These are phyloP conservation scores for Sebastes vulpes DNA, from an alignment of 2,797 vertebrate species.

Conservation along the genomic window DNA sequence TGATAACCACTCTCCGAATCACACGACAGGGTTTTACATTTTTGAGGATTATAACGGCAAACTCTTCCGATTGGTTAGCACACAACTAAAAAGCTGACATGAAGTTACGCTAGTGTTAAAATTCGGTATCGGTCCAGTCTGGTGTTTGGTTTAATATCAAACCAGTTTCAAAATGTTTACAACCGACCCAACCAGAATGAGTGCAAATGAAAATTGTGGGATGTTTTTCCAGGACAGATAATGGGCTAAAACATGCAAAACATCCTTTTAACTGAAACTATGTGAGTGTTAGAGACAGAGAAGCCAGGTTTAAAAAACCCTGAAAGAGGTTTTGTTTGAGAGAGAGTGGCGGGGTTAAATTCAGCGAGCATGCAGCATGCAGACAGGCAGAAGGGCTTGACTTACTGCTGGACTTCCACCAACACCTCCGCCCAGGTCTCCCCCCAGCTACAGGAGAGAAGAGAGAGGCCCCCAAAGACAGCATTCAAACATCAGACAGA, in stretches of 20 bases:
- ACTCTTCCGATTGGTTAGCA: background rate
- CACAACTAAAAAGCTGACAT: background rate
- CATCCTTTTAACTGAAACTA: background rate
- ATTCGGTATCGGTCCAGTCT: background rate
- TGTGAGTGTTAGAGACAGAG: background rate
- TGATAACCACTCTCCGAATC: background rate
- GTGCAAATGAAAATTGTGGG: background rate
- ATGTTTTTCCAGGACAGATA: background rate
- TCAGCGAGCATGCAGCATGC: conserved; percentile 62
- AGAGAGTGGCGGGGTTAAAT: conserved; percentile 4
- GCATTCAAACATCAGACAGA: conserved; percentile 71
- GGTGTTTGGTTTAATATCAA: background rate
- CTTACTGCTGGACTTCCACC: conserved; percentile 99
- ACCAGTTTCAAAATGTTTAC: background rate
- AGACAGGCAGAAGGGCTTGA: conserved; percentile 75
- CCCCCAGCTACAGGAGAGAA: conserved; percentile 94
- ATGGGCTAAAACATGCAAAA: conserved; percentile 33
- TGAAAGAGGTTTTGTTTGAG: background rate
- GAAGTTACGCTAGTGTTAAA: background rate
- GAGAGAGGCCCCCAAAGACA: conserved; percentile 74
- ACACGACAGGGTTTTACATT: background rate
- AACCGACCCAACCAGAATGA: background rate
- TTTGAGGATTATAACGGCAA: background rate
- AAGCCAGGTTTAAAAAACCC: background rate
- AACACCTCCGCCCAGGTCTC: conserved; percentile 99